Percentiles rank a stretch among this genome's conserved stretches.
phyloP scores from a whole-genome alignment of 2,113 vertebrate species.

The Sprattus sprattus region DNA sequence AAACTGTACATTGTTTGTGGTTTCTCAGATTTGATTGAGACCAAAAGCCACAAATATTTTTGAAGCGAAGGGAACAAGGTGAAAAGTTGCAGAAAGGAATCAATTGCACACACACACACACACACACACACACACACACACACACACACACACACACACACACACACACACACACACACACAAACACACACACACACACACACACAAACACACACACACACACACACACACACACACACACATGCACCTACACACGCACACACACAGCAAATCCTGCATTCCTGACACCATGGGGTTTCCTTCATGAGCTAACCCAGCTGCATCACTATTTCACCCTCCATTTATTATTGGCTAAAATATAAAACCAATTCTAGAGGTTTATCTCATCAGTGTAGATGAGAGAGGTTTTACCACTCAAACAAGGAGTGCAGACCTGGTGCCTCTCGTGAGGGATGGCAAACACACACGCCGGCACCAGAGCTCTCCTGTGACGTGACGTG shows the following conservation, averaged over 20 bases:
- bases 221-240: neutral
- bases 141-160: neutral
- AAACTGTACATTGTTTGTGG: neutral
- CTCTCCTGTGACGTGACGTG: neutral
- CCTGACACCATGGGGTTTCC: neutral
- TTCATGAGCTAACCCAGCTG: neutral
- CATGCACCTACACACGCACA: neutral
- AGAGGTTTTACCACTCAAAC: too few relatives aligned
- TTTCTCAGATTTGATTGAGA: neutral
- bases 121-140: neutral
- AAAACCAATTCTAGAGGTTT: too few relatives aligned
- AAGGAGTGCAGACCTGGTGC: too few relatives aligned
- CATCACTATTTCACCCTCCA: neutral
- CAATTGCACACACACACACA: neutral
- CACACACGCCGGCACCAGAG: neutral
- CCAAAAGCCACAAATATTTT: conserved; percentile 9
- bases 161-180: conserved; percentile 7
- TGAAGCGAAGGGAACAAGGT: neutral
- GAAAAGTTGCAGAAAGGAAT: neutral
- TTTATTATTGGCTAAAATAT: neutral
- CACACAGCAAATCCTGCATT: neutral
- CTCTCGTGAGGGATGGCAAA: too few relatives aligned
- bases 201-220: neutral
- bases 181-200: neutral
- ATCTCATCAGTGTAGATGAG: too few relatives aligned